Evolutionary conservation across 2,888 invertebrate genomes (phyloP).

Genomic region (Listrodromus nycthemerus): DNA sequence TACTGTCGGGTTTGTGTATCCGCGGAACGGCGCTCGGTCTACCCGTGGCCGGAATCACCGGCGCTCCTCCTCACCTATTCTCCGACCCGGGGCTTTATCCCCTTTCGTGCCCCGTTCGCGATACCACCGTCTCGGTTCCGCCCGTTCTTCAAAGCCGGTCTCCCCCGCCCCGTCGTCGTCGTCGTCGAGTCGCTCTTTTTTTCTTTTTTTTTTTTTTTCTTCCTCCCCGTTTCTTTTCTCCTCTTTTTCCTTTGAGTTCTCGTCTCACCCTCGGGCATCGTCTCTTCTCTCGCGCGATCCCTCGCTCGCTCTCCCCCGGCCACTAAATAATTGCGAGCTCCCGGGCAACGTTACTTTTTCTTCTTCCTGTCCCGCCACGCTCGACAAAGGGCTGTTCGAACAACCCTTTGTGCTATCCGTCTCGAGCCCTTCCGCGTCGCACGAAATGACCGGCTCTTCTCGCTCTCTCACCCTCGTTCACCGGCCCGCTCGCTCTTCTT

Average conservation of each 20-base stretch:
- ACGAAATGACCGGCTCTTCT: constrained; percentile 52
- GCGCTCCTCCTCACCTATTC: constrained; percentile 17
- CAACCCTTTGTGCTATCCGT: constrained; percentile 63
- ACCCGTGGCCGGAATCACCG: constrained; percentile 51
- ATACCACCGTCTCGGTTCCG: constrained; percentile 48
- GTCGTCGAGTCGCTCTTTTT: constrained; percentile 33
- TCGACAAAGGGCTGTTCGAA: constrained; percentile 78
- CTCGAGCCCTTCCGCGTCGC: constrained; percentile 61
- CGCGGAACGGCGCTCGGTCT: constrained; percentile 47
- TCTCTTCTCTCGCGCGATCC: background rate
- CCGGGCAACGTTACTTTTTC: constrained; percentile 73
- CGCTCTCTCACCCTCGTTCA: constrained; percentile 40
- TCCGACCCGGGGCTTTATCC: constrained; percentile 23
- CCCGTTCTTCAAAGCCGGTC: constrained; percentile 42
- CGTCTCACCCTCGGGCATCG: constrained; percentile 21
- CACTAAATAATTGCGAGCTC: constrained; percentile 78
- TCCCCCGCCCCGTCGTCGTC: constrained; percentile 20
- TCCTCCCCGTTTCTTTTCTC: constrained; percentile 1
- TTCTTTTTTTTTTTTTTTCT: constrained; percentile 11
- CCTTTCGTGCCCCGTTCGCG: constrained; percentile 31
- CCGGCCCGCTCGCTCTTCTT: constrained; percentile 25
- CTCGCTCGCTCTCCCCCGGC: constrained; percentile 61
- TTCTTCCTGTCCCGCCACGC: constrained; percentile 54
- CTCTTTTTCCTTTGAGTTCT: constrained; percentile 28
- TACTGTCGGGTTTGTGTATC: constrained; percentile 40